Evolutionary conservation across 2,797 vertebrate genomes (phyloP).

Genomic region (Acanthopagrus latus): DNA sequence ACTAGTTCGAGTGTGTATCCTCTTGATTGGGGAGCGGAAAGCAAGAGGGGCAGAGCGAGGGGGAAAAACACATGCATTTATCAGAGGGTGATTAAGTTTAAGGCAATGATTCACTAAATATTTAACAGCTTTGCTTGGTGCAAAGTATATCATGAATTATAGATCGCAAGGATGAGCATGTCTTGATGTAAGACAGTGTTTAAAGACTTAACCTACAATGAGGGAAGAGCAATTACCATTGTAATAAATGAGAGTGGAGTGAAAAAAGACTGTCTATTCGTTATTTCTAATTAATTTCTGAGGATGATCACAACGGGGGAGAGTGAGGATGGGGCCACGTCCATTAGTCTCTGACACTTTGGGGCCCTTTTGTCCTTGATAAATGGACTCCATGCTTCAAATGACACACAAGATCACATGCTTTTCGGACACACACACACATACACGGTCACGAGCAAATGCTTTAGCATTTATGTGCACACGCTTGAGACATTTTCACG

Average conservation of each 20-base stretch:
- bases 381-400: constrained; percentile 78
- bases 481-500: neutral
- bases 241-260: constrained; percentile 87
- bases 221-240: constrained; percentile 88
- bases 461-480: neutral
- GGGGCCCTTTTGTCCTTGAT: constrained; percentile 84
- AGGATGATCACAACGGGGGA: constrained; percentile 81
- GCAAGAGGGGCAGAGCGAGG: constrained; percentile 59
- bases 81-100: constrained; percentile 89
- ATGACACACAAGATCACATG: constrained; percentile 53
- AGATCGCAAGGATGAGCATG: constrained; percentile 86
- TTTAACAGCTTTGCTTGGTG: constrained; percentile 91
- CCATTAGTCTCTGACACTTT: constrained; percentile 87
- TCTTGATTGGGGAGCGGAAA: constrained; percentile 78
- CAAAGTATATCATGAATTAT: constrained; percentile 92
- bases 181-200: constrained; percentile 89
- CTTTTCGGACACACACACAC: constrained; percentile 5
- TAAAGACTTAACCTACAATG: constrained; percentile 91
- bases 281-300: constrained; percentile 90
- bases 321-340: constrained; percentile 65
- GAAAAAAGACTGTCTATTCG: constrained; percentile 82
- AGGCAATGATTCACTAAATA: constrained; percentile 90
- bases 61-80: constrained; percentile 83
- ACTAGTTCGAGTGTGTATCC: constrained; percentile 75
- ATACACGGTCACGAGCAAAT: constrained; percentile 1